Base-by-base conservation (phyloP, 2,888 invertebrate genomes). In the Acrobasis repandana region DNA sequence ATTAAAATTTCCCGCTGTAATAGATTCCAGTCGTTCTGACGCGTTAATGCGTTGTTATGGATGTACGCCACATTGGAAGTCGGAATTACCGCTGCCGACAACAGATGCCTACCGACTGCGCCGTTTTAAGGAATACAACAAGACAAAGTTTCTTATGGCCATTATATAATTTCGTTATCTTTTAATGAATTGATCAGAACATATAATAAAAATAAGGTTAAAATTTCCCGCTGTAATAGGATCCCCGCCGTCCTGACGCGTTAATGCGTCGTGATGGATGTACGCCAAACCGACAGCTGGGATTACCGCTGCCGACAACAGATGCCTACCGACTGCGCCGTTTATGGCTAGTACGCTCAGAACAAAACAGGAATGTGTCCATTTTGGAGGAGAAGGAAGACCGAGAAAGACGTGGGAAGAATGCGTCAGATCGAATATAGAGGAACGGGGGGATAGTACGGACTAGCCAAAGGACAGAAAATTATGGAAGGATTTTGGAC, bases 181-280 rank as follows among this genome's bases (percentile, higher is more conserved):
- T 28, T 28, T 8, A 28, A 28, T 43, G n/a, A 14, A 43, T 1
- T 11, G 4, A 43, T n/a, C 43, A 14, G n/a, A 2, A 43, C 43
- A 14, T 20, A 28, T 14, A 20, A 10, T 49, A 18, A 49, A 16
- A 18, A 10, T 49, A 9, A 46, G 46, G 1, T 46, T 49, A 15
- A 16, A 49, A 3, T 49, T 9, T 18, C 10, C 16, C 60, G 75
- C 81, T 68, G 48, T 0, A n/a, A 68, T 36, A 65, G 36, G n/a
- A 61, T 9, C 76, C 76, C 51, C 70, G 71, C 61, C 61, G 51
- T 58, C 70, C 67, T 79, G 85, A 85, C 83, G 81, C 73, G 83
- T 69, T 87, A 87, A 87, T 87, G 81, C 86, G 71, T 61, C 72
- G 73, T 86, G 87, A 87, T 86, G 77, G 83, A 88, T 87, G 86